phyloP scores from a whole-genome alignment of 1,140 invertebrate species.

The Helicoverpa armigera region DNA sequence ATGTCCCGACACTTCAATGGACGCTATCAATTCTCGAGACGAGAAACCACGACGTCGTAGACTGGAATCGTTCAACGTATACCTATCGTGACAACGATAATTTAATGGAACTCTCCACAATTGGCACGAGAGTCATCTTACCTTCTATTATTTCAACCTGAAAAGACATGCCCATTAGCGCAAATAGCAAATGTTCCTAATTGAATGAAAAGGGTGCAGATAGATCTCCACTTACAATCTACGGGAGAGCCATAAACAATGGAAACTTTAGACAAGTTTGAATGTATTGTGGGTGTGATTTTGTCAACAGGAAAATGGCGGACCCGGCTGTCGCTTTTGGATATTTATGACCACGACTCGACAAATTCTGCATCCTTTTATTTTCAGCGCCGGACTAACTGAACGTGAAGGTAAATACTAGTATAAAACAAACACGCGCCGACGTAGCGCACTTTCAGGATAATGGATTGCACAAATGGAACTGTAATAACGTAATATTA shows the following conservation, averaged over 20 bases:
- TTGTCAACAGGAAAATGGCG: conserved; percentile 85
- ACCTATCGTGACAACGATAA: conserved; percentile 16
- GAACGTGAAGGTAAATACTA: conserved; percentile 75
- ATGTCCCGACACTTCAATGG: conserved; percentile 56
- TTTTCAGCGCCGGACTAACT: conserved; percentile 72
- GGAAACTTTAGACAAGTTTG: conserved; percentile 79
- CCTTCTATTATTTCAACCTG: conserved; percentile 1
- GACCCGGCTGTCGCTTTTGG: conserved; percentile 74
- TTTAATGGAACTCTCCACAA: conserved; percentile 30
- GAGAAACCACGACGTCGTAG: conserved; percentile 37
- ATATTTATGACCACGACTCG: conserved; percentile 81
- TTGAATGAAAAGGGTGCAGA: conserved; percentile 65
- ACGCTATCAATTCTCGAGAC: conserved; percentile 65
- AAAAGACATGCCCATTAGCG: conserved; percentile 48
- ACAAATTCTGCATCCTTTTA: conserved; percentile 83
- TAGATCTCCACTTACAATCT: conserved; percentile 63
- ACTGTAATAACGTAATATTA: conserved; percentile 25
- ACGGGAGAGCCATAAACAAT: conserved; percentile 70
- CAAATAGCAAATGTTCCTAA: conserved; percentile 54
- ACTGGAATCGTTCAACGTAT: conserved; percentile 37
- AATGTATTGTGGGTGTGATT: conserved; percentile 78
- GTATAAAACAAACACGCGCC: conserved; percentile 66
- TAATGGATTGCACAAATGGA: conserved; percentile 38
- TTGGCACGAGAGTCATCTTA: conserved; percentile 16
- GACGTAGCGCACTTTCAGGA: conserved; percentile 47